These are phyloP conservation scores for Brachionus rubens DNA, from an alignment of 1,140 invertebrate genomes.

Conservation along the genomic window DNA sequence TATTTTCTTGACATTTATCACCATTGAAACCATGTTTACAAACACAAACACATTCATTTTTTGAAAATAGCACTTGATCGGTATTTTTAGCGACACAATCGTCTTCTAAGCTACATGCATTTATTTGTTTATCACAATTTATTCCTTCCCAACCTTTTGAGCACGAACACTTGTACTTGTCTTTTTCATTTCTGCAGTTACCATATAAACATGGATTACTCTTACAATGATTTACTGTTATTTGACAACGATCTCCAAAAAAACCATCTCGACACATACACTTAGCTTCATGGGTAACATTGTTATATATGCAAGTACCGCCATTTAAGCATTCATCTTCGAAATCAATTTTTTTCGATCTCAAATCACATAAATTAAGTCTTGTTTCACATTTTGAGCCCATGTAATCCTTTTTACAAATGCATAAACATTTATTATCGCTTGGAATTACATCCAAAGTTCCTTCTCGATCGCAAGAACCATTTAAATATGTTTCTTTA, in stretches of 20 bases:
- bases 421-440: constrained; percentile 24
- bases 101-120: constrained; percentile 54
- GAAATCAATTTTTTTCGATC: constrained; percentile 36
- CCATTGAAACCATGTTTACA: constrained; percentile 48
- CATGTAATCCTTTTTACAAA: background rate
- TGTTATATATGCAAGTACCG: constrained; percentile 31
- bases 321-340: constrained; percentile 41
- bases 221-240: constrained; percentile 7
- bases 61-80: background rate
- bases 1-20: constrained; percentile 25
- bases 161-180: constrained; percentile 15
- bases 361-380: constrained; percentile 29
- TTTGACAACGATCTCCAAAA: constrained; percentile 32
- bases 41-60: constrained; percentile 45
- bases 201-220: constrained; percentile 39
- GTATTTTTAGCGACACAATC: constrained; percentile 40
- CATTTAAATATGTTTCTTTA: constrained; percentile 19
- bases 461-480: background rate
- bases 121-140: constrained; percentile 48
- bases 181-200: constrained; percentile 19
- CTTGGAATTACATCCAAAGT: background rate
- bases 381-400: constrained; percentile 10
- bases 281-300: background rate
- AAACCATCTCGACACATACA: constrained; percentile 2
- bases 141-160: constrained; percentile 3